Evolutionary conservation across 2,113 vertebrate species (phyloP).

Genomic region (Tetrao urogallus): DNA sequence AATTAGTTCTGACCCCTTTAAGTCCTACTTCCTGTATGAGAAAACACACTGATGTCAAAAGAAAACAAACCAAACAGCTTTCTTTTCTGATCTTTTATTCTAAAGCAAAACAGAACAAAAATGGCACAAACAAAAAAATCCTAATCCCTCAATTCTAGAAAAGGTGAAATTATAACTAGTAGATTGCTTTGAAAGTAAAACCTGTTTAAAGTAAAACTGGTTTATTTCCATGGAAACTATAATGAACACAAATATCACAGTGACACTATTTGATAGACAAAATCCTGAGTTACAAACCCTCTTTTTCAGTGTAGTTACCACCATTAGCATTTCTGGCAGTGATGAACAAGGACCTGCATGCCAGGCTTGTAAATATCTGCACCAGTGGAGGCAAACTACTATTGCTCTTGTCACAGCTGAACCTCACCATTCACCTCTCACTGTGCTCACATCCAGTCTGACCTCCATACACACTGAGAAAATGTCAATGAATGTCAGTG

Average conservation of each 20-base stretch:
- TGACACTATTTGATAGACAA: not conserved
- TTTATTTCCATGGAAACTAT: not conserved
- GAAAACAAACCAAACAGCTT: not conserved
- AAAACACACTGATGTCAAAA: not conserved
- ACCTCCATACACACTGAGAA: not conserved
- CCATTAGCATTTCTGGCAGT: not conserved
- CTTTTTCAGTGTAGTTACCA: not conserved
- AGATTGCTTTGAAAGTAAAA: not conserved
- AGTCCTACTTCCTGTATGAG: not conserved
- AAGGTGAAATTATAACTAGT: rapidly evolving
- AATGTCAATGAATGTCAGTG: not conserved
- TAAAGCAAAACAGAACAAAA: not conserved
- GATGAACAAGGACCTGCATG: not conserved
- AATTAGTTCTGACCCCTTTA: not conserved
- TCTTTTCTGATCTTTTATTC: not conserved
- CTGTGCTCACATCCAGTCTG: too few relatives aligned
- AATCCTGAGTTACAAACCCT: not conserved
- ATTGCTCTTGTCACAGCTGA: not conserved
- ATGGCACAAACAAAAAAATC: rapidly evolving
- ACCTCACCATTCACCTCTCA: not conserved
- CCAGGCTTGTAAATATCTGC: not conserved
- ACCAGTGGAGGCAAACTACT: not conserved
- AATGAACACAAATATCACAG: not conserved
- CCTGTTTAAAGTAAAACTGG: not conserved
- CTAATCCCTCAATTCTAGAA: not conserved